Conservation (phyloP, 2,888 invertebrate species). For the Spatulosminthurus flaviceps region DNA sequence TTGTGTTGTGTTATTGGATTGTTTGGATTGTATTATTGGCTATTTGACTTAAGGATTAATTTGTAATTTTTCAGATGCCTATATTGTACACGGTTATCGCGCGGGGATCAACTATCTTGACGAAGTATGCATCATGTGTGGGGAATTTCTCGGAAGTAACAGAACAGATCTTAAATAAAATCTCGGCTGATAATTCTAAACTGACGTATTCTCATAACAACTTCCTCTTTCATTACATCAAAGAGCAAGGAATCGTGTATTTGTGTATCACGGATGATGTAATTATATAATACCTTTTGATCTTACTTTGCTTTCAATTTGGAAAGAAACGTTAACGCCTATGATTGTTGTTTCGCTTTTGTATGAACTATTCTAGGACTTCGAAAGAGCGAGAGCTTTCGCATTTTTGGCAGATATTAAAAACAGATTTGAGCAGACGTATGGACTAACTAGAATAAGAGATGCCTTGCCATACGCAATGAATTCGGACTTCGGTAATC, state of each 20-base stretch:
- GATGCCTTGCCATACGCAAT: conserved; percentile 94
- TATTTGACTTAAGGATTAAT: no score
- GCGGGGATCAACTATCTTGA: conserved; percentile 81
- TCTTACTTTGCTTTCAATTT: no score
- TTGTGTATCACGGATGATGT: conserved; percentile 96
- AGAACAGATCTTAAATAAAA: conserved; percentile 83
- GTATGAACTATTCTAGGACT: conserved; percentile 79
- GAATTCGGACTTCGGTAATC: conserved; percentile 91
- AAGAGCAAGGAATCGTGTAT: conserved; percentile 86
- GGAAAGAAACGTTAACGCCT: no score
- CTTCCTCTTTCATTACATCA: conserved; percentile 85
- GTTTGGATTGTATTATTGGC: no score
- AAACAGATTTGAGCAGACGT: conserved; percentile 82
- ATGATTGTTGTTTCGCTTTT: conserved; percentile 39
- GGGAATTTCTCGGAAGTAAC: conserved; percentile 93
- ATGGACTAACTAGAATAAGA: conserved; percentile 77
- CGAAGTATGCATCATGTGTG: conserved; percentile 90
- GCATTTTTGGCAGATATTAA: conserved; percentile 90
- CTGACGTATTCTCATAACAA: conserved; percentile 92
- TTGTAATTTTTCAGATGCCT: conserved; percentile 74
- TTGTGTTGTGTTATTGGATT: no score
- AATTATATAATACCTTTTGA: conserved; percentile 66
- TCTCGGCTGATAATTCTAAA: conserved; percentile 87
- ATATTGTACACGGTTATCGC: conserved; percentile 90
- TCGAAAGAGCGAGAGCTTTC: conserved; percentile 91